Evolutionary conservation across 2,797 vertebrate species (phyloP), one percentile per base, ranked within the genome.

Genomic region (Melanotaenia trifasciata): DNA sequence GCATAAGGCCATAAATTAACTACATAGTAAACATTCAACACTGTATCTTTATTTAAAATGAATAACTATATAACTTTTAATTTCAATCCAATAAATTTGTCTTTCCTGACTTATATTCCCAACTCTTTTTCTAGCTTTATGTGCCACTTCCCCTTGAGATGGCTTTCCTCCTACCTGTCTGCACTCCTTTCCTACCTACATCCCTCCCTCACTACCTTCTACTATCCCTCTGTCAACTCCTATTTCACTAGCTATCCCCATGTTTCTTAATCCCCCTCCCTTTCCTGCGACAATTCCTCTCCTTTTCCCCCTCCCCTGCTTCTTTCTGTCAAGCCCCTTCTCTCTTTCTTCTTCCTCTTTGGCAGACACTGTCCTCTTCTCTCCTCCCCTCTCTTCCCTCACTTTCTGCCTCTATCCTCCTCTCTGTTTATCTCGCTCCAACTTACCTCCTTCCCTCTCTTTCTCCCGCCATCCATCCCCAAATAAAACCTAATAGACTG

Each of bases 401-500:
- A 47, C 20, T 64, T 40, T 12, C 11, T 40, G 38, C 13, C 38
- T 61, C 16, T 28, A 28, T 28, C 65, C 45, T 36, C 47, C 60
- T 79, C 50, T 22, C 5, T 69, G 62, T 78, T 79, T 78, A 58
- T 67, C 67, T 70, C 70, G 5, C 75, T 59, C 61, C 67, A 51
- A 4, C 65, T 59, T 56, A 36, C 63, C 45, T 20, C 43, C 65
- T 59, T 56, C 50, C 63, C 45, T 20, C 50, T 22, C 45, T 45
- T 63, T 20, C 56, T 40, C 33, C 33, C 62, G 65, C 56, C 47
- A 47, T 47, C 45, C 45, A 20, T 47, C 45, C 62, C 67, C 85
- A 87, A 87, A 88, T 88, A 86, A 88, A 63, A 74, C 67, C 84
- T 79, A 65, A 82, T 68, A 80, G 87, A 86, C 88, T 85, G 89